Evolutionary conservation across 2,888 invertebrate genomes (phyloP).

Genomic region (Amphipoea oculea): DNA sequence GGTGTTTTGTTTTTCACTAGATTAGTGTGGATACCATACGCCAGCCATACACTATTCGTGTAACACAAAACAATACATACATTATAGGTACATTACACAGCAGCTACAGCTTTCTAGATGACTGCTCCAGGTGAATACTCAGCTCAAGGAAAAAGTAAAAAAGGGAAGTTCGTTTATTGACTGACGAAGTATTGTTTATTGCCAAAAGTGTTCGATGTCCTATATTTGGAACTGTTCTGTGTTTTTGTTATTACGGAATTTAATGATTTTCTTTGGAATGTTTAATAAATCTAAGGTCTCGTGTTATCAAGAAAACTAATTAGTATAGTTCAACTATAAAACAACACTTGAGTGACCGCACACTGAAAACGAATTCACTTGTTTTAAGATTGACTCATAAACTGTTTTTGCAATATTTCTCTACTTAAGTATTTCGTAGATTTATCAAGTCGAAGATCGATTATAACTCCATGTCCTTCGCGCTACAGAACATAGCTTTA

Average conservation of each 20-base stretch:
- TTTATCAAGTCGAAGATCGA: neutral
- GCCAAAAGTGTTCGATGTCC: slow-evolving; percentile 49
- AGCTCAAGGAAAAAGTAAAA: slow-evolving; percentile 16
- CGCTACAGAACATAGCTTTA: neutral
- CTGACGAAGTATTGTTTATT: slow-evolving; percentile 59
- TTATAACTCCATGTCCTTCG: too few relatives aligned
- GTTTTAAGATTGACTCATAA: neutral
- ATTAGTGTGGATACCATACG: neutral
- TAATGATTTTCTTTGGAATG: slow-evolving; percentile 46
- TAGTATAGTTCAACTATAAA: too few relatives aligned
- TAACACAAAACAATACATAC: neutral
- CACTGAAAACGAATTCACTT: neutral
- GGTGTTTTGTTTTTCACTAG: neutral
- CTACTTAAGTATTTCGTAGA: neutral
- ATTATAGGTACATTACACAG: neutral
- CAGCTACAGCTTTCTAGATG: neutral
- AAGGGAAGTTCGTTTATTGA: slow-evolving; percentile 56
- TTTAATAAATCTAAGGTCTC: slow-evolving; percentile 39
- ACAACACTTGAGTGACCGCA: neutral
- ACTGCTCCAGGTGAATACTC: neutral
- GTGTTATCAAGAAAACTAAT: neutral
- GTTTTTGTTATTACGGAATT: slow-evolving; percentile 32
- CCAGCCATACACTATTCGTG: neutral
- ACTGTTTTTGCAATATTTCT: neutral
- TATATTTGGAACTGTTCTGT: slow-evolving; percentile 24